Evolutionary conservation across 1,140 invertebrate species (phyloP), one percentile per base, ranked within the genome.

Genomic region (Drosophila gunungcola): DNA sequence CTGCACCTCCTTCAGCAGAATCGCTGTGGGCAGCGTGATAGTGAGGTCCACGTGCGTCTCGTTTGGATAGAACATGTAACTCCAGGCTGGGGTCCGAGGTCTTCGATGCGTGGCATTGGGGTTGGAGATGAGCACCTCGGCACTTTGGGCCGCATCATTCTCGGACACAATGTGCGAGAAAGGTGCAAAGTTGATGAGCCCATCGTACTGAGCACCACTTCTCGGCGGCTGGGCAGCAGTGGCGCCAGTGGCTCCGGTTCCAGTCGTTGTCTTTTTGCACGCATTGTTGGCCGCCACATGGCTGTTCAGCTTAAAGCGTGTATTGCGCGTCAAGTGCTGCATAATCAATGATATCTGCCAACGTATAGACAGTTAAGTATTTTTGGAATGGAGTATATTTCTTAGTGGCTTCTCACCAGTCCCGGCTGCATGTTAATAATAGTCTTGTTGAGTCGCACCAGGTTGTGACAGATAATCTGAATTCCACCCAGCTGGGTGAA

Each of bases 1-100:
- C 78, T 98, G 97, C 9, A 98, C 96, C 94, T 98, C 97, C 85
- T 95, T 96, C n/a, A 98, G 92, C 51, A 98, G 93, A 79, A 98
- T 95, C n/a, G 97, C 97, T 91, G 97, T 98, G 1, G 97, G 97
- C 74, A 98, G 92, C n/a, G 95, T 96, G 21, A 98, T 94, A 5
- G 95, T 96, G 5, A 98, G 93, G 91, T 98, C 97, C 1, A 98
- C 96, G 93, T 96, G 97, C 9, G 95, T 95, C 93, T 98, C 97
- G 78, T 97, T 97, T 1, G 97, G 97, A 92, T 97, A 97, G 93
- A 98, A 98, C 92, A 98, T 97, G 92, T 98, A 98, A 36, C 96
- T 97, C 96, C 97, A 98, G 43, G 97, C 96, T 2, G 97, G 96
- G 6, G 96, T 96, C 56, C 97, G 94, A 1, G 97, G 96, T 73